phyloP scores from a whole-genome alignment of 2,113 vertebrate genomes.

The Etheostoma cragini region DNA sequence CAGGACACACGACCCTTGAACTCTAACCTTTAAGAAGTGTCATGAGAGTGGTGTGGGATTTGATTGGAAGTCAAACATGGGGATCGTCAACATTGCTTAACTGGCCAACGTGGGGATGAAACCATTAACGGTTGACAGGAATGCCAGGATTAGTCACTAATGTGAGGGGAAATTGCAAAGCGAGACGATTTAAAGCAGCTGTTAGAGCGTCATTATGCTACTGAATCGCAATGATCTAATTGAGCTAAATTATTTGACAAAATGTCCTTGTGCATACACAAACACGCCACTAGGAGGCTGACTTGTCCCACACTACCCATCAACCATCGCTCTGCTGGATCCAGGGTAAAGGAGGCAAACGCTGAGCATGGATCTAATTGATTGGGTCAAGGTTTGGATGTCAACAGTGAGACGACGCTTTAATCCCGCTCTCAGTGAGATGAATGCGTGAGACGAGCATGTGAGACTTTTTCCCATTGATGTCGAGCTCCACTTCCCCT shows the following conservation, averaged over 20 bases:
- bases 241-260: too few species aligned
- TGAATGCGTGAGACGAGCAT: conserved; percentile 42
- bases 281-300: conserved; percentile 75
- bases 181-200: neutral
- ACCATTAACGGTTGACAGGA: neutral
- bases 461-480: conserved; percentile 52
- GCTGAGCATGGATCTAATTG: conserved; percentile 51
- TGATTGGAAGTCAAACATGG: conserved; percentile 63
- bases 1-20: conserved; percentile 76
- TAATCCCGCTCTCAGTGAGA: conserved; percentile 64
- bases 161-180: neutral
- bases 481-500: conserved; percentile 44
- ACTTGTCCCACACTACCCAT: conserved; percentile 64
- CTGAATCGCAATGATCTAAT: neutral
- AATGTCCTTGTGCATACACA: conserved; percentile 39
- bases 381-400: conserved; percentile 68
- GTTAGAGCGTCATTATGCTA: neutral
- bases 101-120: conserved; percentile 11
- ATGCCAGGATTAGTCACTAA: neutral
- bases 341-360: conserved; percentile 39
- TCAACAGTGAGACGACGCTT: conserved; percentile 53
- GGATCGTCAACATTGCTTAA: conserved; percentile 41
- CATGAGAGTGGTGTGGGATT: conserved; percentile 43
- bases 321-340: conserved; percentile 8
- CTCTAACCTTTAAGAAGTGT: conserved; percentile 76